These are phyloP conservation scores for Anser cygnoides DNA, from an alignment of 2,113 vertebrate species.

Conservation along the genomic window DNA sequence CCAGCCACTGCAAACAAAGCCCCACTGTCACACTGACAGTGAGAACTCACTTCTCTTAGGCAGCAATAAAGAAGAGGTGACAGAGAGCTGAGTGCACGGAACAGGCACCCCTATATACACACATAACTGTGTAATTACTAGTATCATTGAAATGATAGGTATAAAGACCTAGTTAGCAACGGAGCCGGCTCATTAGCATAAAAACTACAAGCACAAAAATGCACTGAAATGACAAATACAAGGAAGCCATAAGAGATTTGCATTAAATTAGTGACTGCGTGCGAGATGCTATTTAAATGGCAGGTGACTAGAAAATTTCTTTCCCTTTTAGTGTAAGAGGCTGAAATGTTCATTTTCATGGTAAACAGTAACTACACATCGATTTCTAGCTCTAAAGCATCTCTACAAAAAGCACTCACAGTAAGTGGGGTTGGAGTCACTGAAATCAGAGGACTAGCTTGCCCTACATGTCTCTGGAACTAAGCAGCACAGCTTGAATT, in stretches of 20 bases:
- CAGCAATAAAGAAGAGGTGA: constrained; percentile 16
- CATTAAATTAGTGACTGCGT: constrained; percentile 68
- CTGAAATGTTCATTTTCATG: constrained; percentile 69
- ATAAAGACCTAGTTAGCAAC: constrained; percentile 47
- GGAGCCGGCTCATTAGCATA: constrained; percentile 47
- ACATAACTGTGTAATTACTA: constrained; percentile 45
- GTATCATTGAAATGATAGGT: constrained; percentile 22
- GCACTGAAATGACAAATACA: constrained; percentile 53
- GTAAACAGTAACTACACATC: constrained; percentile 52
- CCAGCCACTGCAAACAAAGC: neutral
- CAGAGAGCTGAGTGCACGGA: neutral
- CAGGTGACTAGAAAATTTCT: constrained; percentile 67
- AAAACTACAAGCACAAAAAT: constrained; percentile 49
- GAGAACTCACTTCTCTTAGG: neutral
- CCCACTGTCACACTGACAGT: neutral
- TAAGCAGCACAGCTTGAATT: constrained; percentile 7
- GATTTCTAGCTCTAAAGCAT: constrained; percentile 55
- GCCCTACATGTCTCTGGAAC: neutral
- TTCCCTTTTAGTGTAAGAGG: constrained; percentile 36
- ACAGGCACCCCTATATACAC: neutral
- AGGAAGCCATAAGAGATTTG: constrained; percentile 59
- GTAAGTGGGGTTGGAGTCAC: constrained; percentile 20
- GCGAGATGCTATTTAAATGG: constrained; percentile 56
- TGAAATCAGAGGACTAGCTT: neutral
- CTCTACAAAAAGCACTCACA: constrained; percentile 29